Percentiles rank a stretch among this genome's conserved stretches.
Evolutionary conservation across 2,797 vertebrate genomes (phyloP).

Genomic region (Parambassis ranga): DNA sequence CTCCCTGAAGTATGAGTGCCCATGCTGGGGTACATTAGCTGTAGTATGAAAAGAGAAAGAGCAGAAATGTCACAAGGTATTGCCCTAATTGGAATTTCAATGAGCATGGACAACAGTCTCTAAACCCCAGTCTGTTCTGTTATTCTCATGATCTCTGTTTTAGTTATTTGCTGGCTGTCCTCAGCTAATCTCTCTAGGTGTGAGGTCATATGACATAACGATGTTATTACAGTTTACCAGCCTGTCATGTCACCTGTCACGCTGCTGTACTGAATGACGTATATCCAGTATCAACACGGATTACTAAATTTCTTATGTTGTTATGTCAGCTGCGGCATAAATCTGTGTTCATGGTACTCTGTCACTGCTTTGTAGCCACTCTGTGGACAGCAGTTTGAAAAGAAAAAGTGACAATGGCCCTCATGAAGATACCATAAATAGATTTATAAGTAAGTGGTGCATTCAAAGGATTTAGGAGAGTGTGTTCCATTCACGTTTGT

Average conservation of each 20-base stretch:
- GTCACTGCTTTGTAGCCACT: not conserved
- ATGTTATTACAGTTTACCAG: constrained; percentile 49
- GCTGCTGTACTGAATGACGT: constrained; percentile 20
- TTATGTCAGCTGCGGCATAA: constrained; percentile 9
- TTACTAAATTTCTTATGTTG: constrained; percentile 16
- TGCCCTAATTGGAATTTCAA: constrained; percentile 55
- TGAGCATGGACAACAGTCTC: constrained; percentile 17
- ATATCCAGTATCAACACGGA: constrained; percentile 16
- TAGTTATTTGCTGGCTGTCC: constrained; percentile 12
- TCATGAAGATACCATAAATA: not conserved
- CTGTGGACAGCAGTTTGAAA: not conserved
- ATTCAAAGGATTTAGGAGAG: not conserved
- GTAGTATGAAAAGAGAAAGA: constrained; percentile 37
- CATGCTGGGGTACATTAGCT: constrained; percentile 32
- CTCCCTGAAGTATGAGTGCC: constrained; percentile 25
- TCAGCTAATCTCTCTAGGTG: constrained; percentile 11
- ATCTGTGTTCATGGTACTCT: not conserved
- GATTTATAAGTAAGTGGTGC: not conserved
- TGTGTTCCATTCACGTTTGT: not conserved
- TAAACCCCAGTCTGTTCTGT: not conserved
- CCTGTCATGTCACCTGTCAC: constrained; percentile 34
- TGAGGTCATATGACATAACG: constrained; percentile 56
- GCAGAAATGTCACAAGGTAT: constrained; percentile 53
- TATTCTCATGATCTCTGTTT: not conserved
- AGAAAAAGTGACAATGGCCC: not conserved